A percentile compares a stretch with the other conserved stretches of the same genome.
Evolutionary conservation across 1,140 invertebrate species (phyloP).

Genomic region (Trichonephila clavipes): DNA sequence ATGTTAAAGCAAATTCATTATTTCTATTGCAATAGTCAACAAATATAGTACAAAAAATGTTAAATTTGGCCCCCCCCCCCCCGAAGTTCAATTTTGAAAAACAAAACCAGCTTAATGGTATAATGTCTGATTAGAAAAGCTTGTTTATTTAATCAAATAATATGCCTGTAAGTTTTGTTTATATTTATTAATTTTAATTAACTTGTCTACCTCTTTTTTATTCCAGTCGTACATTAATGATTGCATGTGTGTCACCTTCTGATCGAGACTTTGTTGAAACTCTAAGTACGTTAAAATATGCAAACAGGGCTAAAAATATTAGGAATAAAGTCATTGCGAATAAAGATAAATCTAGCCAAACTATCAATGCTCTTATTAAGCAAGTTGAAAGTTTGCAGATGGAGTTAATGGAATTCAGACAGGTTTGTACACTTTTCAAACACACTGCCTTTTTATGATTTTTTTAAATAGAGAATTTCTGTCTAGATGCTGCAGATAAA

Average conservation of each 20-base stretch:
- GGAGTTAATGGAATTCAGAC: slow-evolving; percentile 96
- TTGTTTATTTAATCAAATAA: no score
- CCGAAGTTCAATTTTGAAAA: no score
- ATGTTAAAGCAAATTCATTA: no score
- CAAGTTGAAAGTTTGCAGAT: slow-evolving; percentile 94
- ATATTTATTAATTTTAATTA: no score
- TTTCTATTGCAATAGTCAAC: no score
- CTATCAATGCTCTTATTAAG: slow-evolving; percentile 90
- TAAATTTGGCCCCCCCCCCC: no score
- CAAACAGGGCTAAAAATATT: slow-evolving; percentile 97
- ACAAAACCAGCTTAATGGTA: no score
- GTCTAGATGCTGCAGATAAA: no score
- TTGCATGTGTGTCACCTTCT: slow-evolving; percentile 97
- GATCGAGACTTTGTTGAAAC: slow-evolving; percentile 99
- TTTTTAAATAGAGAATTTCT: neutral
- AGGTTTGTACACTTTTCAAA: slow-evolving; percentile 82
- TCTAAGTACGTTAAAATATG: slow-evolving; percentile 97
- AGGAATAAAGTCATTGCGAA: slow-evolving; percentile 96
- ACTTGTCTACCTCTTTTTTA: slow-evolving; percentile 83
- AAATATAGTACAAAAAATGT: no score
- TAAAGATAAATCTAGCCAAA: slow-evolving; percentile 96
- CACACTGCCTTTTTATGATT: neutral
- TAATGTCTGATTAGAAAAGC: no score
- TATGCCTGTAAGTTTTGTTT: no score
- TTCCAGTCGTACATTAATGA: slow-evolving; percentile 94